Evolutionary conservation across 2,888 invertebrate species (phyloP), one percentile per base, ranked within the genome.

Genomic region (Nowickia ferox): DNA sequence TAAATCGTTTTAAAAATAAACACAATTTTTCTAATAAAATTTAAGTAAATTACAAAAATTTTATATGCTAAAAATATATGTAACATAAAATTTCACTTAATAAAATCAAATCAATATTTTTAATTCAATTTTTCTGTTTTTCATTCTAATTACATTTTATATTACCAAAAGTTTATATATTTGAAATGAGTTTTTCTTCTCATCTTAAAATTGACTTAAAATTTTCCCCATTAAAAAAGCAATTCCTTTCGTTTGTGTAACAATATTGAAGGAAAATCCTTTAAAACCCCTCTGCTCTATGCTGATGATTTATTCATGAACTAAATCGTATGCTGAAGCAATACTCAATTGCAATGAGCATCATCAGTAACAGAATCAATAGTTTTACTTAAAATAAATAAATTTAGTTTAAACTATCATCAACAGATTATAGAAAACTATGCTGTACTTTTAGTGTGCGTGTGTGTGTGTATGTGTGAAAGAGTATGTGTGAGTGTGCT

Each of bases 401-500:
- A 53, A 82, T 66, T 48, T 76, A 72, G 48, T 81, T 77, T 44
- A 66, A 81, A 85, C 72, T 85, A 81, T 85, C 84, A 69, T 66
- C 68, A 66, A 81, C 81, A 77, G 84, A 81, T 85, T 85, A 85
- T 81, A 59, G 75, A 66, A 74, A 76, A 79, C 53, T 84, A 61
- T 61, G 13, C 53, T 38, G 17, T 38, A 57, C 42, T 68, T 17
- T 65, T 30, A 10, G 22, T 0, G 10, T 48, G 17, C 2, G 38
- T 46, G 10, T 40, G 11, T 0, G 11, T 38, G 15, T 38, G 40
- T 63, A 10, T 57, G 44, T 55, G 5, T 6, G 30, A 46, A n/a
- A n/a, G n/a, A n/a, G n/a, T n/a, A n/a, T n/a, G n/a, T 30, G 30
- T 30, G 40, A 0, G 10, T 48, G n/a, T 9, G 17, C 30, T 1